Evolutionary conservation across 2,113 vertebrate genomes (phyloP), one percentile per base, ranked within the genome.

Genomic region (Mohoua ochrocephala): DNA sequence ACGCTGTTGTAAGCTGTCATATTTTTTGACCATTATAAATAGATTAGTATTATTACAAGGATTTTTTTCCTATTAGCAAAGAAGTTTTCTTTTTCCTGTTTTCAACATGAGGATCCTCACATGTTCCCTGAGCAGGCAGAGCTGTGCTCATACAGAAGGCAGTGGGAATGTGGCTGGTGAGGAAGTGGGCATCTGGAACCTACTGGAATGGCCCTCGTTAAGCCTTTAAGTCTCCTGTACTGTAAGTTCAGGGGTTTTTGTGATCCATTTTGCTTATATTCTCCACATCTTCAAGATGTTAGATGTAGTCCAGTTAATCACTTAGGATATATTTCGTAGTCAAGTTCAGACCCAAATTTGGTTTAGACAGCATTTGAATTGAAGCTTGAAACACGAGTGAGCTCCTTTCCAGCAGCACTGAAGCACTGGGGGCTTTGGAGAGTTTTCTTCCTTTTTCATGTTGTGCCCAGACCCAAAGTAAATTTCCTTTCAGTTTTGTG

Each of bases 11-110:
- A 92, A 90, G 83, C 93, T 96, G 87, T 92, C 84, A 84, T 92
- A 10, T 89, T 95, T 95, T 95, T 95, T 93, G 95, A 96, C 77
- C 90, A 94, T 96, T 95, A 93, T 96, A 89, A 95, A 94, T 95
- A 95, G 95, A 93, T 96, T 75, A 92, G 49, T 91, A 89, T 93
- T 94, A 89, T 93, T 87, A 17, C 76, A 94, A 91, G 92, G 60
- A 93, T 94, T 83, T 92, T 94, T 96, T 71, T 94, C 83, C 45
- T 69, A 27, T 94, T 96, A 96, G 77, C 70, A 52, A 44, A 83
- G n/a, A 78, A 91, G 50, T 21, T 89, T 49, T 78, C 54, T 93
- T 70, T 92, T 53, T 8, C 65, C 37, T 4, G 5, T 83, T 79
- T 94, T 78, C 63, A 89, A 4, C 44, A 13, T 91, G 45, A 88